Base-by-base conservation (phyloP, 2,888 invertebrate species). In the Nomada goodeniana region DNA sequence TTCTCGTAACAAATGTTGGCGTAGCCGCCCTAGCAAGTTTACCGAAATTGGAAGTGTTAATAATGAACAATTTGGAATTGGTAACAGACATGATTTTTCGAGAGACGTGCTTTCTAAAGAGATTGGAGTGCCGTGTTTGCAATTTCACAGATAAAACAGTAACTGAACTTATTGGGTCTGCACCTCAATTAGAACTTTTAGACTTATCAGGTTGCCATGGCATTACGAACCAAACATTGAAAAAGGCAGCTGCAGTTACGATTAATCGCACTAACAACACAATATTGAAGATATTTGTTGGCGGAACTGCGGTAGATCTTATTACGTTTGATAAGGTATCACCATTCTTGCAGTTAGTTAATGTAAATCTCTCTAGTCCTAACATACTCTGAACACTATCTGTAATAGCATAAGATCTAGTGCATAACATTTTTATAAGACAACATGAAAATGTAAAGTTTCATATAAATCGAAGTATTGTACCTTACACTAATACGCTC, bases 241-340 rank as follows among this genome's bases (percentile, higher is more conserved):
- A 89, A 20, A 82, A 79, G 1, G 93, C 92, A 9, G 84, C 89
- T 18, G 83, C 85, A n/a, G 79, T 88, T n/a, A 92, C 92, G 2
- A 88, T 83, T 36, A 84, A 60, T 47, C 88, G 93, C 23, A 88
- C 86, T 15, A 93, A 90, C 59, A 91, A 91, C 61, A 77, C 77
- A 7, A 80, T 92, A n/a, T 86, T 93, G 7, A 92, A 89, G 75
- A 87, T 93, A 29, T 89, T 89, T 13, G 87, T 92, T 7, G 92
- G 92, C 9, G 88, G 88, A 65, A 91, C 91, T 59, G 36, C 42
- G 5, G 80, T 90, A 36, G 75, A 86, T 57, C 59, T 86, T 42
- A 71, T 44, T 4, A 72, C 79, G n/a, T 64, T 84, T 47, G 73
- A 77, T 23, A 82, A 86, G 55, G 81, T 91, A 15, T 92, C 92